Conservation (phyloP, 2,113 vertebrate species). For the Python bivittatus region DNA sequence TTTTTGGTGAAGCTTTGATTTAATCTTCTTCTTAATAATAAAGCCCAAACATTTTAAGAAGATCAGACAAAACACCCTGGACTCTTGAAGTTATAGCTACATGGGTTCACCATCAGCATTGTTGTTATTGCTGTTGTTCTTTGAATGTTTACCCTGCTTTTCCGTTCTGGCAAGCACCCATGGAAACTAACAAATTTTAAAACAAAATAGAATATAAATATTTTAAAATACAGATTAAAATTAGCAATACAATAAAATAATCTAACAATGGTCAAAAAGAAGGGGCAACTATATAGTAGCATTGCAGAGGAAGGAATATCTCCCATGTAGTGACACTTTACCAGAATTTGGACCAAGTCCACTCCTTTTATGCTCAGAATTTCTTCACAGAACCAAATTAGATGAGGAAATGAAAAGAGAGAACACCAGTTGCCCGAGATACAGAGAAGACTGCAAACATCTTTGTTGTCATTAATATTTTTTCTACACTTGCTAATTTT, state of each 20-base stretch:
- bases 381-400: constrained; percentile 22
- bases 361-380: background rate
- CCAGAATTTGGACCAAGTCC: background rate
- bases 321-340: background rate
- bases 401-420: constrained; percentile 37
- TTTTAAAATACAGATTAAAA: background rate
- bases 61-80: background rate
- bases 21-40: background rate
- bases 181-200: background rate
- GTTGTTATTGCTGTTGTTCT: background rate
- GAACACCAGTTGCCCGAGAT: constrained; percentile 54
- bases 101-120: background rate
- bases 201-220: background rate
- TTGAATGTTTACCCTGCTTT: background rate
- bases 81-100: background rate
- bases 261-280: background rate
- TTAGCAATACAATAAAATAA: background rate
- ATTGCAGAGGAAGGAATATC: background rate
- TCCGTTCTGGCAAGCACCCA: background rate
- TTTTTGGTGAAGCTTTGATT: constrained; percentile 34
- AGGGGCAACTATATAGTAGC: background rate
- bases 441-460: constrained; percentile 59
- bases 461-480: constrained; percentile 82
- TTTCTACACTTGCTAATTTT: constrained; percentile 69
- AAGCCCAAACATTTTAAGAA: background rate